phyloP scores from a whole-genome alignment of 2,888 invertebrate genomes.

The Clostera curtula region DNA sequence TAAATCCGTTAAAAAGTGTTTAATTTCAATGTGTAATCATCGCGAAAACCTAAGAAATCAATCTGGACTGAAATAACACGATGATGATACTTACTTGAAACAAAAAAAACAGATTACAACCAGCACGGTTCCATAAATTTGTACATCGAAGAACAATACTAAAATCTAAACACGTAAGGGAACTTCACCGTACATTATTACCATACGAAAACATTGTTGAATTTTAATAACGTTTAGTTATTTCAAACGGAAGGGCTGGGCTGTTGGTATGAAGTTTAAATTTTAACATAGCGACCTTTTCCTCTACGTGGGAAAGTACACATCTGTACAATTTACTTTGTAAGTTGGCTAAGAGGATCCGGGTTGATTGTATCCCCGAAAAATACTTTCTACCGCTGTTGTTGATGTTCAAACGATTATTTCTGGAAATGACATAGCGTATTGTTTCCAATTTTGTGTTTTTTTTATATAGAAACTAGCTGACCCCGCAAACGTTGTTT shows the following conservation, averaged over 20 bases:
- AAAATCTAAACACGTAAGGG: no score
- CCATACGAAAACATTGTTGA: conserved; percentile 11
- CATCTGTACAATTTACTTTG: conserved; percentile 60
- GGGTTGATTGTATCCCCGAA: conserved; percentile 24
- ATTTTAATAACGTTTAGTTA: conserved; percentile 10
- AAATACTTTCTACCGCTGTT: conserved; percentile 42
- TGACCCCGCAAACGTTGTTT: no score
- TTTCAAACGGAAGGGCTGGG: conserved; percentile 9
- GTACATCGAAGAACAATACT: no score
- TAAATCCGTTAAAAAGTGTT: no score
- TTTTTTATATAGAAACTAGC: no score
- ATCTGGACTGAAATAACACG: no score
- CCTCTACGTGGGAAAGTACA: conserved; percentile 47
- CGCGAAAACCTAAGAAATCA: no score
- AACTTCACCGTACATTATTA: conserved; percentile 7
- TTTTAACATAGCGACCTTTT: conserved; percentile 28
- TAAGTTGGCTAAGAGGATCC: conserved; percentile 33
- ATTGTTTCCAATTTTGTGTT: conserved; percentile 9
- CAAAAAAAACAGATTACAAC: no score
- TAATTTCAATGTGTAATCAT: no score
- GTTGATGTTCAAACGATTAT: conserved; percentile 23
- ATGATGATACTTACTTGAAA: no score
- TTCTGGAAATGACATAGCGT: conserved; percentile 25
- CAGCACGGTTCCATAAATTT: no score
- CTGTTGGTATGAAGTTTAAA: conserved; percentile 29